A percentile compares a stretch with the other conserved stretches of the same genome.
Evolutionary conservation across 2,888 invertebrate genomes (phyloP).

Genomic region (Drosophila picticornis): DNA sequence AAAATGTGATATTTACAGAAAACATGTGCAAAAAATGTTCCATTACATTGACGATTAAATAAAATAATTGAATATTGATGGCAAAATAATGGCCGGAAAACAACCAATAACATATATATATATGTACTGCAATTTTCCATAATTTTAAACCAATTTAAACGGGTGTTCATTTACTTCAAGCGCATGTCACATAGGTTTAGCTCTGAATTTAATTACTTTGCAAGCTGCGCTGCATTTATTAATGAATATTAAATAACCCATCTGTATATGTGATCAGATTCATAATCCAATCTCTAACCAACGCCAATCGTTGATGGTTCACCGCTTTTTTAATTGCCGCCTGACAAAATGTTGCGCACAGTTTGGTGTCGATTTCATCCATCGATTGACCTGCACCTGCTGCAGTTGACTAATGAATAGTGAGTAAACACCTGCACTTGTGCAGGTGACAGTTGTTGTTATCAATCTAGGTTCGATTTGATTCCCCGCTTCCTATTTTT

Average conservation of each 20-base stretch:
- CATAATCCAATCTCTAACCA: background rate
- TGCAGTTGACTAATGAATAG: background rate
- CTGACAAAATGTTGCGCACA: conserved; percentile 2
- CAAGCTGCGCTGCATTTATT: background rate
- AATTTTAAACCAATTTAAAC: background rate
- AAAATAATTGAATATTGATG: no score
- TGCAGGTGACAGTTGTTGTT: conserved; percentile 18
- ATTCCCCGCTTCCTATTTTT: background rate
- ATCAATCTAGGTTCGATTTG: conserved; percentile 12
- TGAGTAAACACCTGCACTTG: background rate
- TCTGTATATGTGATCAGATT: background rate
- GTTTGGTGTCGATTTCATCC: conserved; percentile 16
- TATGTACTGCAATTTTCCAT: no score
- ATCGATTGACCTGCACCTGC: conserved; percentile 22
- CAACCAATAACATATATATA: no score
- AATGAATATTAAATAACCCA: conserved; percentile 6
- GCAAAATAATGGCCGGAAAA: no score
- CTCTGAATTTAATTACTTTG: background rate
- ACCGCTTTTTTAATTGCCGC: background rate
- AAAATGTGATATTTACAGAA: background rate
- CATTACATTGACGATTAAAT: no score
- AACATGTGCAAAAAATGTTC: no score
- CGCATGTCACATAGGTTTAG: background rate
- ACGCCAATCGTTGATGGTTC: conserved; percentile 9
- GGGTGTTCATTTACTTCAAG: background rate